Evolutionary conservation across 2,113 vertebrate species (phyloP).

Genomic region (Halcyon malimbica): DNA sequence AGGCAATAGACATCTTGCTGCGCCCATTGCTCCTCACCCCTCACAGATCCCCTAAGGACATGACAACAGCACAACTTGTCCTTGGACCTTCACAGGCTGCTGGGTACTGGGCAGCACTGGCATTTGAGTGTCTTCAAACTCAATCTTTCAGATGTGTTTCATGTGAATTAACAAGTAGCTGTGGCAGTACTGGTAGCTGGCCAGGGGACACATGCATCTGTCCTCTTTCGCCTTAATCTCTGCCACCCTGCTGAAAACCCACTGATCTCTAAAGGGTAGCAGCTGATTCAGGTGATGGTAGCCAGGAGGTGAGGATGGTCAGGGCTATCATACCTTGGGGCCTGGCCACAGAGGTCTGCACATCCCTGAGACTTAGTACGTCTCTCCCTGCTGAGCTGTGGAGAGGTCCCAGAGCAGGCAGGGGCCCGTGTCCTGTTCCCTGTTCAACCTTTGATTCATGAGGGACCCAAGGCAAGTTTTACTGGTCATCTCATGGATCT

Average conservation of each 20-base stretch:
- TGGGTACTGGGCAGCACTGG: background rate
- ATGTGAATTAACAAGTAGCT: background rate
- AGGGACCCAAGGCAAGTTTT: background rate
- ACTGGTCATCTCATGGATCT: background rate
- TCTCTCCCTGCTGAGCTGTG: background rate
- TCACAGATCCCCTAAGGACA: background rate
- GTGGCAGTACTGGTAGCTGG: background rate
- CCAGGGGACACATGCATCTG: background rate
- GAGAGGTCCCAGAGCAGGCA: background rate
- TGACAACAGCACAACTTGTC: fast-evolving
- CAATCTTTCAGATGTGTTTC: fast-evolving
- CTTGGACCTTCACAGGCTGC: background rate
- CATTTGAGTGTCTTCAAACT: background rate
- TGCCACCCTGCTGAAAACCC: background rate
- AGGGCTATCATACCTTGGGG: background rate
- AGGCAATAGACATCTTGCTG: background rate
- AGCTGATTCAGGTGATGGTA: background rate
- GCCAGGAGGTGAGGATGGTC: background rate
- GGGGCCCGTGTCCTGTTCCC: background rate
- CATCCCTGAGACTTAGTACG: background rate
- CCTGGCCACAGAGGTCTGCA: background rate
- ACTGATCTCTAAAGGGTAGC: background rate
- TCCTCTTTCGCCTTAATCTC: background rate
- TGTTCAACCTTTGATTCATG: background rate
- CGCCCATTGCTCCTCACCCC: background rate